Evolutionary conservation across 2,888 invertebrate genomes (phyloP).

Genomic region (Endomychus coccineus): DNA sequence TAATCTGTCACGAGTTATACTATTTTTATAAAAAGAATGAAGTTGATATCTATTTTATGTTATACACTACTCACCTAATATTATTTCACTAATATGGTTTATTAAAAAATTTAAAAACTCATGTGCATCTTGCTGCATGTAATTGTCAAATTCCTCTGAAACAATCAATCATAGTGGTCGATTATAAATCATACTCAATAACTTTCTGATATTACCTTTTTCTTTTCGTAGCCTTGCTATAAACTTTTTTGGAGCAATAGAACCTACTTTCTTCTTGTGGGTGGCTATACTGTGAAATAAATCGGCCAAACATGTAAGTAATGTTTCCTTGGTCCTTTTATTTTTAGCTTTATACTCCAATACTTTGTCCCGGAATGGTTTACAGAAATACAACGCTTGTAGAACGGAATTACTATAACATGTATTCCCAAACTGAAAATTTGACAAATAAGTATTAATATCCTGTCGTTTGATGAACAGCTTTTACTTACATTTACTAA

Average conservation of each 20-base stretch:
- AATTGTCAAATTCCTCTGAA: slow-evolving; percentile 98
- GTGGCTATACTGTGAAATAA: slow-evolving; percentile 98
- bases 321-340: slow-evolving; percentile 91
- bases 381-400: slow-evolving; percentile 98
- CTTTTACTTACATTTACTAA: slow-evolving; percentile 86
- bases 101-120: slow-evolving; percentile 99
- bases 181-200: not conserved
- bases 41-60: not conserved
- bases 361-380: slow-evolving; percentile 97
- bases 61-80: slow-evolving; percentile 64
- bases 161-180: slow-evolving; percentile 30
- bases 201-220: slow-evolving; percentile 60
- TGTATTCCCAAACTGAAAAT: slow-evolving; percentile 92
- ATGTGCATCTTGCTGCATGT: slow-evolving; percentile 99
- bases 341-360: slow-evolving; percentile 96
- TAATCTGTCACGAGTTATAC: too few species aligned
- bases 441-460: too few species aligned
- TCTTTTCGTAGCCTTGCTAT: slow-evolving; percentile 96
- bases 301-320: slow-evolving; percentile 96
- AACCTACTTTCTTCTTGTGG: slow-evolving; percentile 99
- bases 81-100: slow-evolving; percentile 96
- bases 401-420: slow-evolving; percentile 99
- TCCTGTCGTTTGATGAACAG: too few species aligned
- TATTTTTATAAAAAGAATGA: too few species aligned
- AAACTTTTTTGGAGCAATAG: slow-evolving; percentile 99